Evolutionary conservation across 2,113 vertebrate species (phyloP).

Genomic region (Mohoua ochrocephala): DNA sequence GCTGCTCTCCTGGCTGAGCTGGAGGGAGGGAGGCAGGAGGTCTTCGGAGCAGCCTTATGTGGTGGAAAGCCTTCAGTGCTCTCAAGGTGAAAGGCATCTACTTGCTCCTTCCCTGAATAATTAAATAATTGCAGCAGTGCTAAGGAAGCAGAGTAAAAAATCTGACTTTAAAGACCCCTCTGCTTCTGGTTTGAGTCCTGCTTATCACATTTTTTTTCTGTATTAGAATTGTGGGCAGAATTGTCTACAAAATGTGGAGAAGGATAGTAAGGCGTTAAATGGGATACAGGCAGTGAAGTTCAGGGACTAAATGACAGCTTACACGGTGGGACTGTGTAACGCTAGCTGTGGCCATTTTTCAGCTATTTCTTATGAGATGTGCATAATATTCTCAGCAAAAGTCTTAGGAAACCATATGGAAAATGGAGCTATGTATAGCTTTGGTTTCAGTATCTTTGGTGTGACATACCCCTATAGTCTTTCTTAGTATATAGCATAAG

Average conservation of each 20-base stretch:
- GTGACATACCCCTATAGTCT: not conserved
- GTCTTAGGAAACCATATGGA: not conserved
- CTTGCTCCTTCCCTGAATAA: not conserved
- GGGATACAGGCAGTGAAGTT: not conserved
- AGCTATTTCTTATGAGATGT: not conserved
- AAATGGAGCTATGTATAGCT: not conserved
- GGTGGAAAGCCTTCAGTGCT: not conserved
- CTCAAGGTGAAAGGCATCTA: not conserved
- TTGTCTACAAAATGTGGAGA: not conserved
- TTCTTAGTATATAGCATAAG: not conserved
- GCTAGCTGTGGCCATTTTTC: not conserved
- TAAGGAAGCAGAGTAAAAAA: not conserved
- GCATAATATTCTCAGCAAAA: not conserved
- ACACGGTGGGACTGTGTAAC: not conserved
- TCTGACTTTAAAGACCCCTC: not conserved
- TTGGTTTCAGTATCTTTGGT: not conserved
- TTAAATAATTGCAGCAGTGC: not conserved
- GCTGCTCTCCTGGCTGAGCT: not conserved
- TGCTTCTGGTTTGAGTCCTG: not conserved
- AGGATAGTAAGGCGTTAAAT: not conserved
- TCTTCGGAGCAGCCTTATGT: not conserved
- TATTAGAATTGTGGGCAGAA: not conserved
- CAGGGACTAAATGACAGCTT: not conserved
- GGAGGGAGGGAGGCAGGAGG: not conserved
- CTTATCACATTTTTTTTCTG: fast-evolving